Conservation (phyloP, 2,113 vertebrate genomes). For the Ageneiosus marmoratus region DNA sequence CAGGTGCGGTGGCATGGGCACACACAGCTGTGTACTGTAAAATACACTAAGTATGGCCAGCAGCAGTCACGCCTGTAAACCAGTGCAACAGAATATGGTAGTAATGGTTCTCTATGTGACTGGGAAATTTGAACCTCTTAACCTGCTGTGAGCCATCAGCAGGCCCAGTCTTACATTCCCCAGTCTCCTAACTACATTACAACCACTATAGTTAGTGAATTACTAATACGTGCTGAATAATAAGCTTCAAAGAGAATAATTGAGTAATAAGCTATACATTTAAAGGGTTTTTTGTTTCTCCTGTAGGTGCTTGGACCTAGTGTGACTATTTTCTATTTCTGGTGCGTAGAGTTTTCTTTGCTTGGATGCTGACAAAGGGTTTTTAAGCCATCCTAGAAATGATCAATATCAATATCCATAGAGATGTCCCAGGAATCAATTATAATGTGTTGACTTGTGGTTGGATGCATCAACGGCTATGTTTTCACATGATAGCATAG, state of each 20-base stretch:
- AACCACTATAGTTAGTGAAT: background rate
- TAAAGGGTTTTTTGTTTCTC: background rate
- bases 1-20: conserved; percentile 42
- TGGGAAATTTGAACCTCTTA: background rate
- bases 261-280: background rate
- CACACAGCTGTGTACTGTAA: conserved; percentile 35
- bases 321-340: background rate
- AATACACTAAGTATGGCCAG: background rate
- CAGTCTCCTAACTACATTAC: background rate
- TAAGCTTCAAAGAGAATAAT: background rate
- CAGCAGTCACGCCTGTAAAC: background rate
- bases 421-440: conserved; percentile 26
- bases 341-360: background rate
- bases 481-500: conserved; percentile 35
- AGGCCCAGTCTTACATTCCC: background rate
- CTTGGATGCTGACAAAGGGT: conserved; percentile 8
- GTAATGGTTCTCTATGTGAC: conserved; percentile 6
- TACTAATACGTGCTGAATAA: background rate
- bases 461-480: conserved; percentile 31
- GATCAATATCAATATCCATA: conserved; percentile 49
- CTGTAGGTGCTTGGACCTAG: background rate
- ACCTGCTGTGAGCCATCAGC: background rate
- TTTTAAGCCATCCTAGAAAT: conserved; percentile 25
- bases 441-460: conserved; percentile 9
- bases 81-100: conserved; percentile 2